Base-by-base conservation (phyloP, 2,113 vertebrate genomes). In the Melanerpes formicivorus region DNA sequence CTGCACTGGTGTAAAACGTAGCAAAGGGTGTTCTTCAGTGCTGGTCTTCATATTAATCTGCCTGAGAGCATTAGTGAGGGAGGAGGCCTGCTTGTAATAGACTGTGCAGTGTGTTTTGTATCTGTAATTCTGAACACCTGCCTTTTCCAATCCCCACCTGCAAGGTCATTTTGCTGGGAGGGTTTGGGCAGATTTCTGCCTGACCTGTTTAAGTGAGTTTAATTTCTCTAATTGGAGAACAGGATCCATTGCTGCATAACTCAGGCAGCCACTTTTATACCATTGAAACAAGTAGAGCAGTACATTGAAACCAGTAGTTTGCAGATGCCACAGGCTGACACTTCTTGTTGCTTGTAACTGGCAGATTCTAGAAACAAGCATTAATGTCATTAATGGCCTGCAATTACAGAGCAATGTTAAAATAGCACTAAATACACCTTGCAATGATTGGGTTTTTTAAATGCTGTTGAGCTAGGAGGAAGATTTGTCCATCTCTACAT, bases 401-500 rank as follows among this genome's bases (percentile, higher is more conserved):
- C 63, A 77, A 52, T 94, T 92, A 92, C 46, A 73, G 15, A 82
- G 75, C 81, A 73, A 79, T 76, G 70, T 30, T 48, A 76, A 94
- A 90, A 81, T n/a, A 32, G 37, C 34, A 21, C 88, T 94, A 90
- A 96, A 96, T 95, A 94, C 90, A 94, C 15, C 11, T 9, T 5
- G 5, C 92, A 93, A 95, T 80, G 92, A 78, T 91, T 96, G 92
- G 13, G 7, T 10, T 25, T 91, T 74, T 52, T 37, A 85, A 96
- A 95, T 74, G 84, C 78, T 67, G 0, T 26, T 82, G 65, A 87
- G 81, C 80, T 95, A 93, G 95, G 80, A 87, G 89, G 92, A 67
- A 74, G 75, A 90, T 93, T 96, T 87, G 92, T 95, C 93, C 87
- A 82, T 77, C 81, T 84, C 84, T 71, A 87, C 89, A 89, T 96